Evolutionary conservation across 1,140 invertebrate species (phyloP).

Genomic region (Drosophila pectinifera): DNA sequence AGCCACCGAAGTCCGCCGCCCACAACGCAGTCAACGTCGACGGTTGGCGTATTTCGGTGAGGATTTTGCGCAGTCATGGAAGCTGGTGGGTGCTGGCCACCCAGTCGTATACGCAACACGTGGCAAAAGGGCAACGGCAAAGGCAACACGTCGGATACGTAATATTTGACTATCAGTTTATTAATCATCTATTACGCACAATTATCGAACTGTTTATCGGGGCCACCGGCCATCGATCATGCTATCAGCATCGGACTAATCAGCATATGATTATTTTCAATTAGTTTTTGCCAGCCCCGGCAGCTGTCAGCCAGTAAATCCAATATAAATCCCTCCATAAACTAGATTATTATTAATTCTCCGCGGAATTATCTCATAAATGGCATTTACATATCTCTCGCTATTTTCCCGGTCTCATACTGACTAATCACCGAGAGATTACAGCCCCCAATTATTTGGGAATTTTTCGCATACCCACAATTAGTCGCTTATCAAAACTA

Average conservation of each 20-base stretch:
- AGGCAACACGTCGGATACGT: slow-evolving; percentile 17
- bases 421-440: slow-evolving; percentile 24
- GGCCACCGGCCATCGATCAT: slow-evolving; percentile 59
- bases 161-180: slow-evolving; percentile 52
- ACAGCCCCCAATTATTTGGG: slow-evolving; percentile 7
- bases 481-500: slow-evolving; percentile 32
- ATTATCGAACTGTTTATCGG: slow-evolving; percentile 55
- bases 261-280: slow-evolving; percentile 78
- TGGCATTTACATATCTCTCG: slow-evolving; percentile 45
- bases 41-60: slow-evolving; percentile 20
- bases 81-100: slow-evolving; percentile 27
- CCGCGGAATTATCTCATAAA: slow-evolving; percentile 56
- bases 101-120: slow-evolving; percentile 72
- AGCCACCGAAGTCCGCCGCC: slow-evolving; percentile 44
- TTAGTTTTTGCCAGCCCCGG: slow-evolving; percentile 53
- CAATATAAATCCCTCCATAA: slow-evolving; percentile 68
- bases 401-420: slow-evolving; percentile 3
- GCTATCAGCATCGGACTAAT: slow-evolving; percentile 67
- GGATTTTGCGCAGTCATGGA: slow-evolving; percentile 74
- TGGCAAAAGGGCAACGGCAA: slow-evolving; percentile 39
- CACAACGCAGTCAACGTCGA: slow-evolving; percentile 27
- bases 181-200: slow-evolving; percentile 74
- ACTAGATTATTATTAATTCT: slow-evolving; percentile 66
- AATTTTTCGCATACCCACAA: slow-evolving; percentile 21
- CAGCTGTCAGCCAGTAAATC: slow-evolving; percentile 60